Evolutionary conservation across 2,797 vertebrate species (phyloP), one percentile per base, ranked within the genome.

Genomic region (Sebastolobus alascanus): DNA sequence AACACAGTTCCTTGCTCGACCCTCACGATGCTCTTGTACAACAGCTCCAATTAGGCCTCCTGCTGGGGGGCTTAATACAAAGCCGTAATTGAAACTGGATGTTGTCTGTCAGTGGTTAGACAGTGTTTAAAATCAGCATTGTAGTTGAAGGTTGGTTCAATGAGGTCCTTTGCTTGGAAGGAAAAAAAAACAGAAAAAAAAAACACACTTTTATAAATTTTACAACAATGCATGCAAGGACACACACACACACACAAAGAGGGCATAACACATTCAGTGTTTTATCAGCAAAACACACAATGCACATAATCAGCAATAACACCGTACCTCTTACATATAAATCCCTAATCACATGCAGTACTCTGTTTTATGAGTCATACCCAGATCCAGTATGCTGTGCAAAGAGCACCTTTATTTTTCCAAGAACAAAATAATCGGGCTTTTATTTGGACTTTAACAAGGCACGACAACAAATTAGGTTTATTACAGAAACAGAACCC

Each of bases 371-470:
- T 83, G 72, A 91, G 69, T 89, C 75, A 69, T 76, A 84, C 63
- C 71, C 80, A 77, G 79, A 89, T 82, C 68, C 56, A 83, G 56
- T 31, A 11, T 27, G 2, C 77, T 58, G 72, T 59, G 69, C 77
- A 82, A 37, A 25, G 55, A 89, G 84, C 82, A 61, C 79, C 84
- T 89, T 88, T 84, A 81, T 83, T 90, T 90, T 84, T 87, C 90
- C 82, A 83, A 86, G 87, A 90, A 91, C 83, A 87, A 85, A 90
- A 93, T 89, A 92, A 88, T 82, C 84, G 22, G 69, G 63, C 27
- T 92, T 93, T 94, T 91, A 93, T 94, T 92, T 91, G 88, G 80
- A 79, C 82, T 92, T 91, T 91, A 93, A 94, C 86, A 85, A 92
- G 92, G 79, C 84, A 85, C 68, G 43, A 91, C 86, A 92, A 93